A percentile compares a stretch with the other conserved stretches of the same genome.
phyloP scores from a whole-genome alignment of 2,888 invertebrate species.

The Mongoloraphidia duomilia region DNA sequence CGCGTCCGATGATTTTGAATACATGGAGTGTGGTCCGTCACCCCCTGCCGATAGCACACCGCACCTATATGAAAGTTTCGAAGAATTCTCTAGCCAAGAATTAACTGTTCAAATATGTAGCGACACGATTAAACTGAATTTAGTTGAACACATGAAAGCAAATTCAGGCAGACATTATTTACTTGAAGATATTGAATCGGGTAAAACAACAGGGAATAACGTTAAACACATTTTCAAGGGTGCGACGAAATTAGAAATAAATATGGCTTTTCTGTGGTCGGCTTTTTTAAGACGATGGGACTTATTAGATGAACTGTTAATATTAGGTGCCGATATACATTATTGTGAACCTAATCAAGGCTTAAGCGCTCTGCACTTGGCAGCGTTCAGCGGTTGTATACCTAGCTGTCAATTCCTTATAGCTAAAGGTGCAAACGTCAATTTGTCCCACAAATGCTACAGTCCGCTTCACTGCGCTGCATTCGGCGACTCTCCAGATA shows the following conservation, averaged over 20 bases:
- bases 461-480: conserved; percentile 82
- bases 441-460: conserved; percentile 54
- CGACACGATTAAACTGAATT: conserved; percentile 57
- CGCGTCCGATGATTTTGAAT: conserved; percentile 56
- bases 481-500: conserved; percentile 71
- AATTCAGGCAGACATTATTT: conserved; percentile 51
- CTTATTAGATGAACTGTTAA: conserved; percentile 45
- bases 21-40: conserved; percentile 65
- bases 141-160: conserved; percentile 57
- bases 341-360: conserved; percentile 58
- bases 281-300: conserved; percentile 57
- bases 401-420: conserved; percentile 56
- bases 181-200: conserved; percentile 59
- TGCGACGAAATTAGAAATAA: conserved; percentile 51
- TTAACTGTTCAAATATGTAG: conserved; percentile 56
- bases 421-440: conserved; percentile 50
- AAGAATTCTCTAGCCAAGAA: conserved; percentile 46
- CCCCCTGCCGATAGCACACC: conserved; percentile 70
- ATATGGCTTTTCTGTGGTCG: conserved; percentile 58
- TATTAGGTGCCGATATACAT: conserved; percentile 53
- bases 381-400: conserved; percentile 64
- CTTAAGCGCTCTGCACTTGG: conserved; percentile 58
- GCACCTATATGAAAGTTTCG: conserved; percentile 68
- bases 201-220: conserved; percentile 44
- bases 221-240: conserved; percentile 35